Evolutionary conservation across 2,888 invertebrate species (phyloP).

Genomic region (Ochropleura leucogaster): DNA sequence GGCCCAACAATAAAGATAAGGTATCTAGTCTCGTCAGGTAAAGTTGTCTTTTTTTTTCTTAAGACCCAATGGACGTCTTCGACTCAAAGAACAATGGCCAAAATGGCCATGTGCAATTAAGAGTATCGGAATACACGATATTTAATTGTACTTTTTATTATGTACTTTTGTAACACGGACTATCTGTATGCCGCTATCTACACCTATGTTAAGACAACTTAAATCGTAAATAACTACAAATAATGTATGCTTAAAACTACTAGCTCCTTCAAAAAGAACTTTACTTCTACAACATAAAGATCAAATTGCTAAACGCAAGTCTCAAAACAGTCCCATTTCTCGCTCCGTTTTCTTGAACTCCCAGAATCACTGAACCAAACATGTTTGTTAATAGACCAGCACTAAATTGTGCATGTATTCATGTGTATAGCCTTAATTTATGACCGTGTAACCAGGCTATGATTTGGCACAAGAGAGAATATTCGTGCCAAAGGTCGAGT

Average conservation of each 20-base stretch:
- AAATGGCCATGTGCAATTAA: no score
- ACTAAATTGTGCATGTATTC: conserved; percentile 58
- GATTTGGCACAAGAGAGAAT: conserved; percentile 54
- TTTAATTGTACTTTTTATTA: no score
- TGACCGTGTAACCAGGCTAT: conserved; percentile 51
- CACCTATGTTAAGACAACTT: no score
- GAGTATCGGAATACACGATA: no score
- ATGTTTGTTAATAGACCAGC: conserved; percentile 52
- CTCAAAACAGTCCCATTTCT: conserved; percentile 3
- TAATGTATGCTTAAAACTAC: background rate
- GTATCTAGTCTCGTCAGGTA: no score
- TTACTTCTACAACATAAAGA: background rate
- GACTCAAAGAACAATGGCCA: no score
- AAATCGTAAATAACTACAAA: background rate
- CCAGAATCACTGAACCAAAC: conserved; percentile 43
- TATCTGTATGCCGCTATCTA: no score
- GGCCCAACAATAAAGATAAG: no score
- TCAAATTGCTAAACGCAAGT: background rate
- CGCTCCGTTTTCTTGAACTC: conserved; percentile 19
- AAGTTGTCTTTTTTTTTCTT: no score
- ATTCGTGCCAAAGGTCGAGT: conserved; percentile 46
- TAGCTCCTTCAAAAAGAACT: background rate
- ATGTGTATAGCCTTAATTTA: conserved; percentile 54
- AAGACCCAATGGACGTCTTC: no score
- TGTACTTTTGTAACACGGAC: no score